Conservation (phyloP, 2,113 vertebrate species). For the Poecile atricapillus region DNA sequence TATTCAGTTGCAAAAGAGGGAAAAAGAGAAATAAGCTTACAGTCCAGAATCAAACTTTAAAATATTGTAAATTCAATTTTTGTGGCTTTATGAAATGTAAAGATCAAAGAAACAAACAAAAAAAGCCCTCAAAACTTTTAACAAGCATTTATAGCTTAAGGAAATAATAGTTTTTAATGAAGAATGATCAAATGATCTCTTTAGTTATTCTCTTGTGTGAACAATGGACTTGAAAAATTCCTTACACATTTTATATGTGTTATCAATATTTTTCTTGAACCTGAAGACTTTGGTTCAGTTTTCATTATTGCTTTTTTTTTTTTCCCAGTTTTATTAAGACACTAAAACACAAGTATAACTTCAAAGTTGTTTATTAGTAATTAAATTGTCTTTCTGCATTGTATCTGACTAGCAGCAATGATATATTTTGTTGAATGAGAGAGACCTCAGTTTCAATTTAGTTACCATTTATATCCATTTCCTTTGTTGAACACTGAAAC, state of each 20-base stretch:
- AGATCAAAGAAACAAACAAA: neutral
- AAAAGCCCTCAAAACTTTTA: neutral
- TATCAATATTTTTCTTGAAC: conserved; percentile 16
- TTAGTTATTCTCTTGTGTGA: neutral
- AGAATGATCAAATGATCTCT: neutral
- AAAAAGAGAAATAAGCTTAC: neutral
- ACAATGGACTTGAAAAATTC: neutral
- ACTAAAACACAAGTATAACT: conserved; percentile 6
- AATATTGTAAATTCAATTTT: neutral
- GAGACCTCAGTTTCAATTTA: conserved; percentile 2
- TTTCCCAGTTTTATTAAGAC: conserved; percentile 6
- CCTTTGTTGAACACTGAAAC: neutral
- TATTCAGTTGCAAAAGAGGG: neutral
- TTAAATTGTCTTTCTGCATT: conserved; percentile 13
- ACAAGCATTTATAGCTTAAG: neutral
- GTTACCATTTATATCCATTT: conserved; percentile 9
- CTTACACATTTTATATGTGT: neutral
- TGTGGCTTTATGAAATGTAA: neutral
- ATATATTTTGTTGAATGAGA: neutral
- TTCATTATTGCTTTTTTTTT: neutral
- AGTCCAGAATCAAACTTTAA: neutral
- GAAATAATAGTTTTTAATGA: neutral
- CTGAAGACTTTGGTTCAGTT: neutral
- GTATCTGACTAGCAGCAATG: neutral
- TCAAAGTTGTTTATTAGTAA: conserved; percentile 46